Base-by-base conservation (phyloP, 2,113 vertebrate species). In the Anhinga anhinga region DNA sequence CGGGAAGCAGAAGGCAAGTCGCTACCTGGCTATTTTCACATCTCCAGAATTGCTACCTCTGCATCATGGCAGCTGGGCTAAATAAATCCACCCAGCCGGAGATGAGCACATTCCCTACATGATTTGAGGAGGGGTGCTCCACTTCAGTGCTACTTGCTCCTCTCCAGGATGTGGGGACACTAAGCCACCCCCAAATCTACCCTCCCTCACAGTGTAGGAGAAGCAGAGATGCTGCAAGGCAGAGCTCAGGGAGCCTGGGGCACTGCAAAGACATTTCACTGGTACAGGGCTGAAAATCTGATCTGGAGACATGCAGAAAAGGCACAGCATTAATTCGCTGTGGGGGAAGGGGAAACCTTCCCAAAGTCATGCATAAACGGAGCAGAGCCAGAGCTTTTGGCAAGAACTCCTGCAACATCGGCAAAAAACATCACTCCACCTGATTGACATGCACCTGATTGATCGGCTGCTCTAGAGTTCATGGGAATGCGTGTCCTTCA, bases 361-460 rank as follows among this genome's bases (percentile, higher is more conserved):
- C 88, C 79, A 44, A 90, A 90, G 90, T 42, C 80, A 47, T 13
- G 59, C 62, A 67, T 8, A 85, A 93, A 85, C 0, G 0, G 53
- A 92, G 76, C 71, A 79, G 74, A 72, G 86, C 65, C 86, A 84
- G 79, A 81, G 76, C 81, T 89, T 84, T 52, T 96, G 94, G 96
- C 89, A 93, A 87, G 61, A 89, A 23, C 61, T 92, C 69, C 73
- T 87, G 94, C 88, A 93, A 17, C 1, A 7, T 59, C 44, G 32
- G 91, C 95, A 95, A 71, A 91, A 91, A 17, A 2, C 79, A 22
- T 25, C 3, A 4, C 77, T 84, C 65, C 69, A 93, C 82, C 80
- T 78, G 92, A 92, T 32, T 88, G 91, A 71, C 77, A 85, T 50
- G 82, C 72, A 95, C 86, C 95, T 40, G 38, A 79, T 78, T 55